phyloP scores from a whole-genome alignment of 1,140 invertebrate genomes.

The Lanistes nyassanus region DNA sequence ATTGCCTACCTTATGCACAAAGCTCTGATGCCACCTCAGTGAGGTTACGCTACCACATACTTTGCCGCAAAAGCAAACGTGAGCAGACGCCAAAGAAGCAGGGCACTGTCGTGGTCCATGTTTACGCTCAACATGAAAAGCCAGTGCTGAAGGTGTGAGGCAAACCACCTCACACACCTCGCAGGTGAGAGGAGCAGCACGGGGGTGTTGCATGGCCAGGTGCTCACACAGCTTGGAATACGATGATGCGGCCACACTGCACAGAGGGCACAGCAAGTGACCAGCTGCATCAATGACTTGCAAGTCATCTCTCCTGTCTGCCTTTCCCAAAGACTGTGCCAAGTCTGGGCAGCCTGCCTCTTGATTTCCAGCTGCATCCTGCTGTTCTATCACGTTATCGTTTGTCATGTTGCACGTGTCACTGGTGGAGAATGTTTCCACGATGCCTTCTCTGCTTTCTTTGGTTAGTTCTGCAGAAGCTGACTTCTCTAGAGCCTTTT shows the following conservation, averaged over 20 bases:
- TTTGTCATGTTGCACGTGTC: too few species aligned
- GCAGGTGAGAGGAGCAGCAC: slow-evolving; percentile 21
- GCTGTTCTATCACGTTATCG: too few species aligned
- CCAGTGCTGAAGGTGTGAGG: slow-evolving; percentile 21
- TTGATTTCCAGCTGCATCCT: too few species aligned
- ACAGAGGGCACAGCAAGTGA: background rate
- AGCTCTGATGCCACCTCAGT: slow-evolving; percentile 29
- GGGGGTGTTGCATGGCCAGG: background rate
- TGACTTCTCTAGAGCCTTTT: too few species aligned
- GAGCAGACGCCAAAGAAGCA: background rate
- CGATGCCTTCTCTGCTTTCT: too few species aligned
- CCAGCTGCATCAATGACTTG: background rate
- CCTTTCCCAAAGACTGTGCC: background rate
- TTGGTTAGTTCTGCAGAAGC: too few species aligned
- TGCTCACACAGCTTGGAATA: slow-evolving; percentile 9
- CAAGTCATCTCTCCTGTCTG: background rate
- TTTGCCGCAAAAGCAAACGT: slow-evolving; percentile 31
- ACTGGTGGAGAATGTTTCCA: too few species aligned
- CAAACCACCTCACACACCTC: slow-evolving; percentile 41
- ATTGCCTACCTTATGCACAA: slow-evolving; percentile 24
- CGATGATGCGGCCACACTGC: background rate
- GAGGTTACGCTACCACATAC: slow-evolving; percentile 19
- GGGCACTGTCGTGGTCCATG: slow-evolving; percentile 34
- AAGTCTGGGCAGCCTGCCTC: background rate
- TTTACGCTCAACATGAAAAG: slow-evolving; percentile 31